Evolutionary conservation across 2,113 vertebrate species (phyloP).

Genomic region (Meriones unguiculatus): DNA sequence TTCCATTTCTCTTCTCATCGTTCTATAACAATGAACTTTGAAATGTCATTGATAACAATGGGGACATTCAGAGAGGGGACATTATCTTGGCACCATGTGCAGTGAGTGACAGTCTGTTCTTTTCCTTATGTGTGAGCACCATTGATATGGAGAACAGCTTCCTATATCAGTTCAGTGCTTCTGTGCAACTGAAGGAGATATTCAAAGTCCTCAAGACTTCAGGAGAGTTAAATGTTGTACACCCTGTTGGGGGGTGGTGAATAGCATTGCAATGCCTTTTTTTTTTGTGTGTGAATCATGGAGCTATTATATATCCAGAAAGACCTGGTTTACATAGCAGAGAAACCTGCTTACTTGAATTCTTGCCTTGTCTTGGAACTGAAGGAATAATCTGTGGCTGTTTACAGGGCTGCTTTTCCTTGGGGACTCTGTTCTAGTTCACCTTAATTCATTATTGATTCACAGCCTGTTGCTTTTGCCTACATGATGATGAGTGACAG

Average conservation of each 20-base stretch:
- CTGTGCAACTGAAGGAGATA: not conserved
- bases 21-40: not conserved
- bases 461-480: not conserved
- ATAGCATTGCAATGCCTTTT: not conserved
- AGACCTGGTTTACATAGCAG: not conserved
- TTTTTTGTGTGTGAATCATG: not conserved
- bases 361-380: not conserved
- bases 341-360: not conserved
- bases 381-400: rapidly evolving
- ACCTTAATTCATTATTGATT: conserved; percentile 51
- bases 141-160: not conserved
- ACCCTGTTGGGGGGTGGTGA: not conserved
- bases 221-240: not conserved
- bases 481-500: not conserved
- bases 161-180: not conserved
- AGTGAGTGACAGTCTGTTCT: not conserved
- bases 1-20: not conserved
- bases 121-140: not conserved
- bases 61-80: not conserved
- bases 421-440: conserved; percentile 42
- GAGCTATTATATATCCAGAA: not conserved
- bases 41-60: not conserved
- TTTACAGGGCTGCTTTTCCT: conserved; percentile 15
- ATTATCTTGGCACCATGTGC: not conserved
- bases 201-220: conserved; percentile 23